Evolutionary conservation across 2,797 vertebrate genomes (phyloP), one percentile per base, ranked within the genome.

Genomic region (Buphagus erythrorhynchus): DNA sequence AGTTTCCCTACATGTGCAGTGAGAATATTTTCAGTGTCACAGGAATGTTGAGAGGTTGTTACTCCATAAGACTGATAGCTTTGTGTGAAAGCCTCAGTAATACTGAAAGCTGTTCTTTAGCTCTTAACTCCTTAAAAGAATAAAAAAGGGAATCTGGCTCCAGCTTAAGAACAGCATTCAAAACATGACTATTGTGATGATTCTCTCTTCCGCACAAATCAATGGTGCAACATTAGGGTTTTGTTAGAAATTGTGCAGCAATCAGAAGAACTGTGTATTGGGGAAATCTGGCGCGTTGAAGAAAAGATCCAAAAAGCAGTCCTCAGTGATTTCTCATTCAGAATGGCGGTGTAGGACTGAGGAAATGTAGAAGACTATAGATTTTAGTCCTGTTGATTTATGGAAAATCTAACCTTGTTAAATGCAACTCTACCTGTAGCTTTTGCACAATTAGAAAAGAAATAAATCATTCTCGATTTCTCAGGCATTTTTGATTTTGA

Each of bases 321-420:
- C 45, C 42, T 85, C 28, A 16, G 42, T 63, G 65, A 61, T 87
- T 49, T 93, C 65, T 86, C 46, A 38, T 79, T 94, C 63, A 43
- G n/a, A 85, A 63, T 10, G n/a, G 43, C 67, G 33, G 18, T 29
- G 11, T 10, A 58, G 16, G 42, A 45, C 72, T 65, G 49, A 88
- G 42, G 58, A 88, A 86, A 65, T 68, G 26, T 38, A 78, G 31
- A 80, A 52, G n/a, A 80, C 63, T 71, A 86, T 61, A 45, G 90
- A 88, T 95, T 95, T 94, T 90, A 93, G 4, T 26, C 89, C 52
- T n/a, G 28, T 77, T 87, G 95, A 92, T 94, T 92, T 94, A 87
- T 92, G 65, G 86, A 92, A 91, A 90, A 94, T 93, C 88, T 87
- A 67, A 95, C 76, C 68, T 85, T 82, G 57, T 79, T 93, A 92